phyloP scores from a whole-genome alignment of 2,113 vertebrate species.

The Amazona guildingii region DNA sequence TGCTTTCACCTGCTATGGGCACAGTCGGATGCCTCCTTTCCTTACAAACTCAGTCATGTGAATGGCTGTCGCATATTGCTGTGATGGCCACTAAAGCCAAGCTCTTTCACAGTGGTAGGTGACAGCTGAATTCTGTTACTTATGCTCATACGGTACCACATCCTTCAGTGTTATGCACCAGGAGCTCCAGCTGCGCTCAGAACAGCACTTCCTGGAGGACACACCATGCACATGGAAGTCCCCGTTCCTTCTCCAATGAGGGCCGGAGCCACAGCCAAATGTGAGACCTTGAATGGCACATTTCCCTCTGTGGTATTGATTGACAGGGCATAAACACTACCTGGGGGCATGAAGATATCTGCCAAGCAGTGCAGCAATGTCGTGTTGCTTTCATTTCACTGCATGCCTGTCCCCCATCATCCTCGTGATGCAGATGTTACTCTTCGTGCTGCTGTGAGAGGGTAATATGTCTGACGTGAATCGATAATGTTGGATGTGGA shows the following conservation, averaged over 20 bases:
- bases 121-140: background rate
- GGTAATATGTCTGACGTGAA: background rate
- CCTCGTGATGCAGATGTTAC: background rate
- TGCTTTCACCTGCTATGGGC: background rate
- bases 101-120: background rate
- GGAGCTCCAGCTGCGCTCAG: background rate
- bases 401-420: background rate
- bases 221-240: background rate
- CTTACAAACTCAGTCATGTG: background rate
- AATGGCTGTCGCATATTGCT: background rate
- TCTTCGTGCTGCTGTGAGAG: background rate
- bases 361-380: background rate
- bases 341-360: background rate
- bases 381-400: background rate
- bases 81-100: background rate
- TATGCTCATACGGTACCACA: background rate
- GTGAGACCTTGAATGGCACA: background rate
- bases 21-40: background rate
- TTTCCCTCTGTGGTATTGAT: background rate
- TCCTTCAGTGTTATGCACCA: background rate
- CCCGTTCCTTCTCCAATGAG: background rate
- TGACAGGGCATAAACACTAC: background rate
- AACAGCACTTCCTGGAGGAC: background rate
- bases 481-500: background rate
- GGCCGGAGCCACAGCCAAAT: fast-evolving